Percentiles rank a stretch among this genome's conserved stretches.
These are phyloP conservation scores for Fringilla coelebs DNA, from an alignment of 2,797 vertebrate species.

Conservation along the genomic window DNA sequence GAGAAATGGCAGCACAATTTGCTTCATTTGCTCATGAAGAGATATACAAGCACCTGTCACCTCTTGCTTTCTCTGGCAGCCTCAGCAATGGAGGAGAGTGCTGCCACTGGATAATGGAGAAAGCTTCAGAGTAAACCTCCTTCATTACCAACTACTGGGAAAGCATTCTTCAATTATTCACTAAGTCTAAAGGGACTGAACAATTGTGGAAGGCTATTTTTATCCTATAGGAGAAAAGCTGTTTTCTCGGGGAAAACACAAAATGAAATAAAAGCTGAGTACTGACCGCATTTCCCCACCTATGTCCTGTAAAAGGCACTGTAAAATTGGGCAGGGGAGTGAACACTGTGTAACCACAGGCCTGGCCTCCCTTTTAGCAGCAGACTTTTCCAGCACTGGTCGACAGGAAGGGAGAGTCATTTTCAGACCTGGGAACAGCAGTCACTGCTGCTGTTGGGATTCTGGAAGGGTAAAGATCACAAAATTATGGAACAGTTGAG, in stretches of 20 bases:
- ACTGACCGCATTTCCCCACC: not conserved
- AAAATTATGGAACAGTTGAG: not conserved
- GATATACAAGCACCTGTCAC: constrained; percentile 20
- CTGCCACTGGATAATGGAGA: constrained; percentile 7
- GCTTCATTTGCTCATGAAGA: not conserved
- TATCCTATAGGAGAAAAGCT: not conserved
- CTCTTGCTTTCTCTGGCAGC: constrained; percentile 4
- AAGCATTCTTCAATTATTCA: constrained; percentile 65
- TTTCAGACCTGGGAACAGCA: not conserved
- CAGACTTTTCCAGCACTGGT: not conserved
- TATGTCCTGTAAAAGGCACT: not conserved
- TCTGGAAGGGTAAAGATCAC: not conserved
- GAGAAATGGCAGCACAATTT: constrained; percentile 7
- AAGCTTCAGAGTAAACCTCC: constrained; percentile 17
- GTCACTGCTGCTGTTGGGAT: not conserved
- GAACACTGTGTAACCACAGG: not conserved
- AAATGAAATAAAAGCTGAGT: not conserved
- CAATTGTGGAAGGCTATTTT: constrained; percentile 49
- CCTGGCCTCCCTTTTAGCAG: not conserved
- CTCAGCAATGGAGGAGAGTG: not conserved
- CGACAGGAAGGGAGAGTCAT: not conserved
- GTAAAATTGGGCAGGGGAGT: not conserved
- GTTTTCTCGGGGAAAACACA: constrained; percentile 25
- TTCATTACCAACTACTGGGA: constrained; percentile 36
- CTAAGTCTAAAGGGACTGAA: constrained; percentile 1